phyloP scores from a whole-genome alignment of 2,113 vertebrate species.

The Butorides virescens region DNA sequence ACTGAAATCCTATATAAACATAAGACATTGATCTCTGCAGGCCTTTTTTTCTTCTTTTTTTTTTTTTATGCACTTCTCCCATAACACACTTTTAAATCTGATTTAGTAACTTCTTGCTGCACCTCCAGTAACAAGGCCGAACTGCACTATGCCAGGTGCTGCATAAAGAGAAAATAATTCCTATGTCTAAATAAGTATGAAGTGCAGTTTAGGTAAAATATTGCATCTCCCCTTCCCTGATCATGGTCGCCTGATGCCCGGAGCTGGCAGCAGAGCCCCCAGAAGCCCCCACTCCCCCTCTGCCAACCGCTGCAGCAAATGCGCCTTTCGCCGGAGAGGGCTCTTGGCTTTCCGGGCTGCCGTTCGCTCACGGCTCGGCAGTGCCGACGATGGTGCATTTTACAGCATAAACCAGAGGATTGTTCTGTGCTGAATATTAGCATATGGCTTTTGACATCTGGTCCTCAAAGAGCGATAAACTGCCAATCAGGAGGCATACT shows the following conservation, averaged over 20 bases:
- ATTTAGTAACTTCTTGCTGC: background rate
- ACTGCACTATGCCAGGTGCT: background rate
- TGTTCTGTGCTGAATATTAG: constrained; percentile 19
- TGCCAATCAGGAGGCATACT: constrained; percentile 27
- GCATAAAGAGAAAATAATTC: background rate
- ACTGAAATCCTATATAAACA: background rate
- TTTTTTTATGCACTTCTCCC: background rate
- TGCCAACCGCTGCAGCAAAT: constrained; percentile 2
- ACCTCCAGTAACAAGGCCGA: background rate
- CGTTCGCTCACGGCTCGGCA: no score
- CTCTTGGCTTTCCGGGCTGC: no score
- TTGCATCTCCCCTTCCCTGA: background rate
- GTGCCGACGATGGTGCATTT: background rate
- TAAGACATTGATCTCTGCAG: background rate
- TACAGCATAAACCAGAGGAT: background rate
- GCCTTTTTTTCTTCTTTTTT: background rate
- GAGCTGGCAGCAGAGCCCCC: background rate
- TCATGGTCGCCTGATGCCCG: accelerated
- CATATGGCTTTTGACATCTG: constrained; percentile 59
- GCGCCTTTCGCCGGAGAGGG: background rate
- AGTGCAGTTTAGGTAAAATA: background rate
- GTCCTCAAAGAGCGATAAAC: constrained; percentile 18
- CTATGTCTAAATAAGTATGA: background rate
- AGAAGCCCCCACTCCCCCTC: background rate
- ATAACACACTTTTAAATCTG: background rate